These are phyloP conservation scores for Siniperca obscura DNA, from an alignment of 2,797 vertebrate genomes.

Conservation along the genomic window DNA sequence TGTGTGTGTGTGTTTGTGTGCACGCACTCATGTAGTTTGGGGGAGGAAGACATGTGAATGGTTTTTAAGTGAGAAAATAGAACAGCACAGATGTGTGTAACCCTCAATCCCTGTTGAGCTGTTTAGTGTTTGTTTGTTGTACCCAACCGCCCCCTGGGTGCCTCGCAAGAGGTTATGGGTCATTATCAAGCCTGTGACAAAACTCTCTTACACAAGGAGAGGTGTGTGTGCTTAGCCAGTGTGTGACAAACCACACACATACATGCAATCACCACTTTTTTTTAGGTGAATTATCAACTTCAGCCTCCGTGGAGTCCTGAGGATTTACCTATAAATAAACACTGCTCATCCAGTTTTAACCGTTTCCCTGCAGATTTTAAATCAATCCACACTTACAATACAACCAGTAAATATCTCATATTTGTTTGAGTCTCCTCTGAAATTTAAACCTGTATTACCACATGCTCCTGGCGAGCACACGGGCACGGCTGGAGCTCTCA, in stretches of 20 bases:
- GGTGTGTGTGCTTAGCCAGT: slow-evolving; percentile 58
- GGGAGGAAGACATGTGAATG: slow-evolving; percentile 54
- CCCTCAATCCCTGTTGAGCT: slow-evolving; percentile 61
- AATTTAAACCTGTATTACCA: slow-evolving; percentile 16
- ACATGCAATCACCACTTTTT: slow-evolving; percentile 25
- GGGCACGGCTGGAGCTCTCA: slow-evolving; percentile 67
- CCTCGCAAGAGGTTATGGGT: slow-evolving; percentile 73
- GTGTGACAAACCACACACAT: slow-evolving; percentile 65
- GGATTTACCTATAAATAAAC: not conserved
- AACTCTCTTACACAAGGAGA: slow-evolving; percentile 54
- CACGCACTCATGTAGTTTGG: not conserved
- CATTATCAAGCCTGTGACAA: slow-evolving; percentile 81
- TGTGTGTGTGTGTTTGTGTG: slow-evolving; percentile 4
- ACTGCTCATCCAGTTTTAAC: not conserved
- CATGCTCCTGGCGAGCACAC: slow-evolving; percentile 21
- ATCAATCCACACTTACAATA: not conserved
- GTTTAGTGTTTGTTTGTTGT: slow-evolving; percentile 83
- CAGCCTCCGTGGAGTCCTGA: not conserved
- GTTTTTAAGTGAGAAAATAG: slow-evolving; percentile 68
- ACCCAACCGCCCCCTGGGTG: slow-evolving; percentile 53
- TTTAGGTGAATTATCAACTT: slow-evolving; percentile 9
- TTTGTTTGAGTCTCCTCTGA: slow-evolving; percentile 6
- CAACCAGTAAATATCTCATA: not conserved
- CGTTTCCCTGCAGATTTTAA: not conserved
- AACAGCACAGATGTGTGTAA: slow-evolving; percentile 63